Conservation (phyloP, 2,113 vertebrate genomes). For the Hippocampus barbouri region DNA sequence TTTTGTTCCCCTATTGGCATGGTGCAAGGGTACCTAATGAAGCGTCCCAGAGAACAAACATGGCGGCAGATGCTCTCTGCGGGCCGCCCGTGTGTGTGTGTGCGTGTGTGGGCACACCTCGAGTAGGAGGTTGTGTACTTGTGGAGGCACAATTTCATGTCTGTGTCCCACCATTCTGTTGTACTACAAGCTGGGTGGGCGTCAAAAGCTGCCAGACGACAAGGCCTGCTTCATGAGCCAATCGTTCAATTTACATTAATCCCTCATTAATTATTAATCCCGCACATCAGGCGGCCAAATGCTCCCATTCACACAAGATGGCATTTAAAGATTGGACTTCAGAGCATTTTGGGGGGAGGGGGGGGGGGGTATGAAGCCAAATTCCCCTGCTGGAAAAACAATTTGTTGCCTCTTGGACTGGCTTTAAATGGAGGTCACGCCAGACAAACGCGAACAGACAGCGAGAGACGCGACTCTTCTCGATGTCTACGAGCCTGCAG, state of each 20-base stretch:
- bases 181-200: conserved; percentile 44
- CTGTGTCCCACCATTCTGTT: conserved; percentile 40
- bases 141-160: conserved; percentile 51
- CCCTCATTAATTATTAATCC: conserved; percentile 62
- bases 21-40: not conserved
- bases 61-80: conserved; percentile 49
- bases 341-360: not conserved
- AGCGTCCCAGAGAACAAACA: conserved; percentile 21
- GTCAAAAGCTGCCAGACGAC: conserved; percentile 49
- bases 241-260: conserved; percentile 50
- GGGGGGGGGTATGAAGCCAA: conserved; percentile 29
- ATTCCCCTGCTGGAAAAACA: conserved; percentile 43
- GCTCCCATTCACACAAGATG: conserved; percentile 9
- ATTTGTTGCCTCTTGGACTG: conserved; percentile 59
- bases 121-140: conserved; percentile 64
- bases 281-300: conserved; percentile 48
- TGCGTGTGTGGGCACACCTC: conserved; percentile 51
- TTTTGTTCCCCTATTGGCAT: not conserved
- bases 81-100: conserved; percentile 12
- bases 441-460: conserved; percentile 59
- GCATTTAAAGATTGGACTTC: conserved; percentile 21
- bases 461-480: conserved; percentile 47
- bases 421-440: conserved; percentile 36
- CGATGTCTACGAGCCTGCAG: conserved; percentile 55
- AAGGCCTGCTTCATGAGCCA: conserved; percentile 55